These are phyloP conservation scores for Beris chalybata DNA, from an alignment of 2,888 invertebrate genomes.

Conservation along the genomic window DNA sequence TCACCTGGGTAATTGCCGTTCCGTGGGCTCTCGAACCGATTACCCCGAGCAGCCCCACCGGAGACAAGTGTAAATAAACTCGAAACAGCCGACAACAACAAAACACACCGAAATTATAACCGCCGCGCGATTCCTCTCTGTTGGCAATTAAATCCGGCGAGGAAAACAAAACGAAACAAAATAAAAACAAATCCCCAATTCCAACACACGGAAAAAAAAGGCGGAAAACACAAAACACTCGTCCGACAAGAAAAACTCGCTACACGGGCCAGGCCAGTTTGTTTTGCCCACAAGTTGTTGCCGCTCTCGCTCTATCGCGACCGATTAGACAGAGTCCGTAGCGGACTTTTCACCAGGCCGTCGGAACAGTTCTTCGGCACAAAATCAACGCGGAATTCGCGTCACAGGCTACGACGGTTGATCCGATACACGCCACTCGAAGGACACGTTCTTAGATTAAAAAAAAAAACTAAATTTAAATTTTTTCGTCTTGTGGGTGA, in stretches of 20 bases:
- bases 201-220: conserved; percentile 14
- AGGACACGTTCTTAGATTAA: too few relatives aligned
- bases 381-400: too few relatives aligned
- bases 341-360: conserved; percentile 31
- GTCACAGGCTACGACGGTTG: too few relatives aligned
- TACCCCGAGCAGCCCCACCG: conserved; percentile 6
- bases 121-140: neutral
- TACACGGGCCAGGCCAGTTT: neutral
- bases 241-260: conserved; percentile 14
- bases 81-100: too few relatives aligned
- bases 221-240: conserved; percentile 14
- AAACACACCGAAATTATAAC: too few relatives aligned
- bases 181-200: too few relatives aligned
- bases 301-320: conserved; percentile 13
- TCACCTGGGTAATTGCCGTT: conserved; percentile 2
- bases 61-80: neutral
- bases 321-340: conserved; percentile 25
- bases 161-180: conserved; percentile 3
- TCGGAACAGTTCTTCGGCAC: neutral
- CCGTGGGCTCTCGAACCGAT: neutral
- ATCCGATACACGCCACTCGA: too few relatives aligned
- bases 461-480: too few relatives aligned
- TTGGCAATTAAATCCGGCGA: conserved; percentile 23
- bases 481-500: too few relatives aligned
- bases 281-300: conserved; percentile 6